These are phyloP conservation scores for Diachasma alloeum DNA, from an alignment of 1,140 invertebrate genomes.

Conservation along the genomic window DNA sequence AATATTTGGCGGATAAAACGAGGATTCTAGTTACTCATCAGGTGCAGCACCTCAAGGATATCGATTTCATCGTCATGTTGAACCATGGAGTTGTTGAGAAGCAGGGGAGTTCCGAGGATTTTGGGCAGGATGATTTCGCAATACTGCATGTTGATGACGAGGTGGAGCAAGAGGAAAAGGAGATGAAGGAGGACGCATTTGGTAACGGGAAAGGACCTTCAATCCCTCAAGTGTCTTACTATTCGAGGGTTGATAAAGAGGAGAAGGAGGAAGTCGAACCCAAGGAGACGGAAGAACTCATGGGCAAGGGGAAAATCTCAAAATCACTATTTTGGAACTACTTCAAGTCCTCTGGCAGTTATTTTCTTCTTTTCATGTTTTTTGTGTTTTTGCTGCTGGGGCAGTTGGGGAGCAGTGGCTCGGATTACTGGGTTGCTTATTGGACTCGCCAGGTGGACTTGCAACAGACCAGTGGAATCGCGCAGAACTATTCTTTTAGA, in stretches of 20 bases:
- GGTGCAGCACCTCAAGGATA: constrained; percentile 78
- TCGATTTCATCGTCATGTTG: constrained; percentile 74
- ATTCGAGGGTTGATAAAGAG: constrained; percentile 26
- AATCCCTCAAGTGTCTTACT: neutral
- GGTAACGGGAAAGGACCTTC: neutral
- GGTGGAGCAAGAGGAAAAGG: neutral
- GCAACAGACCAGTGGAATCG: neutral
- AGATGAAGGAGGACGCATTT: neutral
- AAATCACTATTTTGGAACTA: constrained; percentile 65
- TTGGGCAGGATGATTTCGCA: constrained; percentile 21
- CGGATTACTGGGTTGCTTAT: constrained; percentile 71
- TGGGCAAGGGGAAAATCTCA: constrained; percentile 68
- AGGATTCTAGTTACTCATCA: constrained; percentile 84
- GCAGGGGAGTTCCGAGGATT: constrained; percentile 21
- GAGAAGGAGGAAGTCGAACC: constrained; percentile 59
- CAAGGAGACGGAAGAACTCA: constrained; percentile 68
- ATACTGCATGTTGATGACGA: constrained; percentile 1
- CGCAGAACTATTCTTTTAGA: neutral
- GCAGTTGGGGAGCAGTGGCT: constrained; percentile 64
- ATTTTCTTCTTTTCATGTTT: constrained; percentile 58
- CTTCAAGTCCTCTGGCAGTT: constrained; percentile 66
- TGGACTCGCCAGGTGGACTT: constrained; percentile 64
- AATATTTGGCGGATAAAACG: constrained; percentile 65
- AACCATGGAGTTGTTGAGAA: constrained; percentile 69
- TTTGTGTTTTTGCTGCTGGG: constrained; percentile 59